Conservation (phyloP, 2,797 vertebrate species). For the Morelia viridis region DNA sequence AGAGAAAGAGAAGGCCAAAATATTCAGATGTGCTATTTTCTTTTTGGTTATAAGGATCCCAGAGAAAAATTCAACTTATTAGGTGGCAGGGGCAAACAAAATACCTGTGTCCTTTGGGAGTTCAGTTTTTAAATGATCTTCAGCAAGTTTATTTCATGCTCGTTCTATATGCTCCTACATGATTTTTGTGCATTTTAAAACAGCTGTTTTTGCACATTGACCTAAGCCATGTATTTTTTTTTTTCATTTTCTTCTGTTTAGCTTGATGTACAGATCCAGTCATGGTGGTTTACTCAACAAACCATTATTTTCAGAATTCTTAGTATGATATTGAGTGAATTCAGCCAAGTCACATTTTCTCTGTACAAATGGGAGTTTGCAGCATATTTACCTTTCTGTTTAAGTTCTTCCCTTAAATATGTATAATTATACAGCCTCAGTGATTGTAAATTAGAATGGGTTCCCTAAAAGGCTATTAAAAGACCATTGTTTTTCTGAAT, state of each 20-base stretch:
- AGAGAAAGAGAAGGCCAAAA: neutral
- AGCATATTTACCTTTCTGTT: neutral
- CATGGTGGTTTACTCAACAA: neutral
- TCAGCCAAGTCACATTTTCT: neutral
- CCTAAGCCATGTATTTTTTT: neutral
- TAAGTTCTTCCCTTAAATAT: neutral
- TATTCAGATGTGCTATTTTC: neutral
- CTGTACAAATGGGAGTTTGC: neutral
- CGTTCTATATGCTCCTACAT: neutral
- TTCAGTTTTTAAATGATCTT: conserved; percentile 4
- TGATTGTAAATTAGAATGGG: neutral
- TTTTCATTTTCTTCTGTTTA: neutral
- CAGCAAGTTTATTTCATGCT: too few species aligned
- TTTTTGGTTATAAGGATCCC: conserved; percentile 4
- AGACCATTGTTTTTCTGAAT: neutral
- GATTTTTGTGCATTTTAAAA: neutral
- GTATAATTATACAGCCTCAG: neutral
- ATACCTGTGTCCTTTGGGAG: conserved; percentile 8
- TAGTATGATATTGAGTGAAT: neutral
- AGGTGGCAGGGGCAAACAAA: neutral
- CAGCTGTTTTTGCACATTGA: neutral
- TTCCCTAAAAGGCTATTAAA: neutral
- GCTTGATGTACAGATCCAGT: neutral
- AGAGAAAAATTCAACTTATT: neutral
- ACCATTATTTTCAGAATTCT: neutral